Evolutionary conservation across 2,113 vertebrate genomes (phyloP).

Genomic region (Eleginops maclovinus): DNA sequence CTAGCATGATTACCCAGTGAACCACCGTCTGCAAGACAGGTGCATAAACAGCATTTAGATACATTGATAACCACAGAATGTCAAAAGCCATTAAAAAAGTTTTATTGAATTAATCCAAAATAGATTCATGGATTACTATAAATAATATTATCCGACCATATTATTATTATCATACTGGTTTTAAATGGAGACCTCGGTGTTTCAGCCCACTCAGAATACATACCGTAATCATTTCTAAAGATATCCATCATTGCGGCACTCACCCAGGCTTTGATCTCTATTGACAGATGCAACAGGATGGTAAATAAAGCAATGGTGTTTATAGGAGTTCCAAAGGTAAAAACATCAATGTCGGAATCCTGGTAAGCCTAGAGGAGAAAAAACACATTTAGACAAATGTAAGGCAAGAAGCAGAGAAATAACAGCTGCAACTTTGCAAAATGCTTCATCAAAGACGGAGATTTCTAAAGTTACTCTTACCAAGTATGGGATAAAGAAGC

Average conservation of each 20-base stretch:
- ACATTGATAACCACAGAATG: not conserved
- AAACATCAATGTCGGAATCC: slow-evolving; percentile 89
- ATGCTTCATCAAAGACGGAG: not conserved
- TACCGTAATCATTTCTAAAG: not conserved
- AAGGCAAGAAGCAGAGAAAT: slow-evolving; percentile 14
- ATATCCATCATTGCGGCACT: slow-evolving; percentile 59
- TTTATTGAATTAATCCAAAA: not conserved
- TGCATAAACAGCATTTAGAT: slow-evolving; percentile 8
- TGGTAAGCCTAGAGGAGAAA: slow-evolving; percentile 82
- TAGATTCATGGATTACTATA: not conserved
- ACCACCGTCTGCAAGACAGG: slow-evolving; percentile 84
- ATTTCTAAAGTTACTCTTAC: slow-evolving; percentile 81
- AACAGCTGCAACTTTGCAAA: not conserved
- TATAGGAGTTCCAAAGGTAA: slow-evolving; percentile 91
- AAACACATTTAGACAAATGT: slow-evolving; percentile 17
- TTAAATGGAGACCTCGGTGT: slow-evolving; percentile 5
- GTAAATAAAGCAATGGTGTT: slow-evolving; percentile 91
- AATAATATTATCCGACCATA: not conserved
- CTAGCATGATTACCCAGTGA: slow-evolving; percentile 85
- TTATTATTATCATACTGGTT: not conserved
- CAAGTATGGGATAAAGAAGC: slow-evolving; percentile 94
- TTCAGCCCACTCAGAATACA: not conserved
- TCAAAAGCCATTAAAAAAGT: not conserved
- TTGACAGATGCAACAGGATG: slow-evolving; percentile 92
- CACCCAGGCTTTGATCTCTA: slow-evolving; percentile 97